Evolutionary conservation across 1,140 invertebrate genomes (phyloP).

Genomic region (Kradibia gibbosae): DNA sequence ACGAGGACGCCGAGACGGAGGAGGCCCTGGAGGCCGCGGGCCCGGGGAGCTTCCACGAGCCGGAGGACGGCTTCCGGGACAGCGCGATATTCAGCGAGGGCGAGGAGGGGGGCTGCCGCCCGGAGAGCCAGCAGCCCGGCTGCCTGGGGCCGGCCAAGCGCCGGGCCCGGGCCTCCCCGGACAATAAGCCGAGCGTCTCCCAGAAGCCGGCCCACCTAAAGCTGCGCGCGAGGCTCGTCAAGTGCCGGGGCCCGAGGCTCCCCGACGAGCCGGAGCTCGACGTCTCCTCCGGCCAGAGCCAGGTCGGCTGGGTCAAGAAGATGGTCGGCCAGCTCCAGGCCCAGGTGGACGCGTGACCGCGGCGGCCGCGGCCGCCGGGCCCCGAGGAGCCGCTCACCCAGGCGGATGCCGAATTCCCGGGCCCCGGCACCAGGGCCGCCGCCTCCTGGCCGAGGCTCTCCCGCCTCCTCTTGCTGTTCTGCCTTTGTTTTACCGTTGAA

Average conservation of each 20-base stretch:
- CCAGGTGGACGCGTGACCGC: slow-evolving; percentile 60
- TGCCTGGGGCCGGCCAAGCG: slow-evolving; percentile 66
- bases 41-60: slow-evolving; percentile 81
- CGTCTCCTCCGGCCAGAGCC: slow-evolving; percentile 68
- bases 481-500: neutral
- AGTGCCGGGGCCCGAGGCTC: slow-evolving; percentile 28
- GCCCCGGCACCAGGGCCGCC: neutral
- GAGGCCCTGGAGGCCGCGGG: slow-evolving; percentile 66
- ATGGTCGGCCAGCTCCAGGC: slow-evolving; percentile 70
- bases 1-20: slow-evolving; percentile 39
- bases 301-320: slow-evolving; percentile 70
- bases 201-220: slow-evolving; percentile 64
- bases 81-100: slow-evolving; percentile 88
- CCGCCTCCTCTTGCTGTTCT: neutral
- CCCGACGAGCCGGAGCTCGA: slow-evolving; percentile 55
- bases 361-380: too few species aligned
- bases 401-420: too few species aligned
- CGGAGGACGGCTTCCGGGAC: slow-evolving; percentile 81
- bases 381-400: neutral
- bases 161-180: slow-evolving; percentile 33
- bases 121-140: slow-evolving; percentile 47
- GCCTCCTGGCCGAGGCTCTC: neutral
- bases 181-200: slow-evolving; percentile 51
- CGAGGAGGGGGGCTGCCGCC: slow-evolving; percentile 69
- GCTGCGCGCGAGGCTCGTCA: slow-evolving; percentile 46